These are phyloP conservation scores for Coccyzus lansbergi DNA, from an alignment of 2,797 vertebrate species.

Conservation along the genomic window DNA sequence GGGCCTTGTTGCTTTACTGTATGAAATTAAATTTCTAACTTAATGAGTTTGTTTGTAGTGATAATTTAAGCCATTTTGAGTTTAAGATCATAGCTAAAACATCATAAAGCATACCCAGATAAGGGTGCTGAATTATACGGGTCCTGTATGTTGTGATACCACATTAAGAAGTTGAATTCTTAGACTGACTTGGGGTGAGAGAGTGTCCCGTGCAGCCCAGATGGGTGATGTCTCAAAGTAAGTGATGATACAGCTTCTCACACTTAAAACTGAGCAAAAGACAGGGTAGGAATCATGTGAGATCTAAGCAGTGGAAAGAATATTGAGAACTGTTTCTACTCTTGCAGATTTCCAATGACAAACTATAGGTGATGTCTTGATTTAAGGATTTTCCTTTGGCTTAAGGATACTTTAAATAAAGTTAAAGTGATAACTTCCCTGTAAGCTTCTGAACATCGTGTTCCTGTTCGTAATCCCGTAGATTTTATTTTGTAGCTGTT, in stretches of 20 bases:
- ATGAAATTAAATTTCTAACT: background rate
- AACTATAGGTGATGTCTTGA: background rate
- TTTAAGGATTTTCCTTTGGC: background rate
- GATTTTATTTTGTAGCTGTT: background rate
- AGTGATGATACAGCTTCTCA: background rate
- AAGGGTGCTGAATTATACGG: background rate
- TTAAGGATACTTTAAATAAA: background rate
- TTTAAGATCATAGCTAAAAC: background rate
- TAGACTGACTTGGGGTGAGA: background rate
- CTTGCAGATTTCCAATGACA: background rate
- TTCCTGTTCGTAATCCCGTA: background rate
- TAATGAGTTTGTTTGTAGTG: background rate
- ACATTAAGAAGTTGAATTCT: background rate
- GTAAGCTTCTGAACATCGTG: rapidly evolving
- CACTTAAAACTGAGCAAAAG: background rate
- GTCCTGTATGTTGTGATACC: background rate
- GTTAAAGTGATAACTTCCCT: background rate
- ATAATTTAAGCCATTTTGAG: background rate
- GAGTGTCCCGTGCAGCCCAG: background rate
- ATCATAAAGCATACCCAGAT: background rate
- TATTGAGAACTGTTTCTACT: background rate
- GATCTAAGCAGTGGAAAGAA: background rate
- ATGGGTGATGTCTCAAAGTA: background rate
- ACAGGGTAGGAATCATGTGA: background rate
- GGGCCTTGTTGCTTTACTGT: background rate